These are phyloP conservation scores for Melanocharis versteri DNA, from an alignment of 2,113 vertebrate species.

Conservation along the genomic window DNA sequence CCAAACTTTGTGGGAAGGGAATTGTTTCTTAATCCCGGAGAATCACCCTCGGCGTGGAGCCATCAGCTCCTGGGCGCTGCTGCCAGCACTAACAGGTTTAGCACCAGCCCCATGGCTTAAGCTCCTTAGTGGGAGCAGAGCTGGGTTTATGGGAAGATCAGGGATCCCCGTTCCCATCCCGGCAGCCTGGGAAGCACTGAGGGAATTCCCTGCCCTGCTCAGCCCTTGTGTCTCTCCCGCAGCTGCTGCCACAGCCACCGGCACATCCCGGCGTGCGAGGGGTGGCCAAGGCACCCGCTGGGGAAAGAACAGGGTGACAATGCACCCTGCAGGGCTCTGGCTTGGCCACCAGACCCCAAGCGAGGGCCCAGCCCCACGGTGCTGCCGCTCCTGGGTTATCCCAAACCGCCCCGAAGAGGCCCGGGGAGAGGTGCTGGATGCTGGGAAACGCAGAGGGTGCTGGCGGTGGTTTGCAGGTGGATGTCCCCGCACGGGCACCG, in stretches of 20 bases:
- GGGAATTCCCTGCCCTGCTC: not conserved
- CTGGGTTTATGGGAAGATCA: not conserved
- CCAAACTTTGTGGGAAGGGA: not conserved
- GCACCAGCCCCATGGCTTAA: not conserved
- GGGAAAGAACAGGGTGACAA: not conserved
- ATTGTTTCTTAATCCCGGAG: fast-evolving
- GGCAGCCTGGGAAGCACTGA: fast-evolving
- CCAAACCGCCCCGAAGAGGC: fast-evolving
- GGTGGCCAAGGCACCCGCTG: too few species aligned
- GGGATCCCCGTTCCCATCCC: not conserved
- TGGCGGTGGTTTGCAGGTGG: not conserved
- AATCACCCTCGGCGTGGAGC: fast-evolving
- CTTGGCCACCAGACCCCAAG: not conserved
- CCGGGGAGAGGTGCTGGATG: fast-evolving
- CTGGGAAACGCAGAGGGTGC: not conserved
- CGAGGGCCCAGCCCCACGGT: fast-evolving
- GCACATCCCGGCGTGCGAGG: fast-evolving
- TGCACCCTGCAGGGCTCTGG: fast-evolving
- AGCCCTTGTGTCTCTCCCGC: fast-evolving
- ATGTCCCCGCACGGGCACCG: not conserved
- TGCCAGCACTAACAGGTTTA: not conserved
- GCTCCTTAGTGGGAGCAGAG: not conserved
- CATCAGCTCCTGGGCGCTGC: fast-evolving
- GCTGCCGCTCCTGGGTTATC: not conserved
- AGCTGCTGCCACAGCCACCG: fast-evolving